Conservation (phyloP, 2,113 vertebrate species). For the Odobenus rosmarus region DNA sequence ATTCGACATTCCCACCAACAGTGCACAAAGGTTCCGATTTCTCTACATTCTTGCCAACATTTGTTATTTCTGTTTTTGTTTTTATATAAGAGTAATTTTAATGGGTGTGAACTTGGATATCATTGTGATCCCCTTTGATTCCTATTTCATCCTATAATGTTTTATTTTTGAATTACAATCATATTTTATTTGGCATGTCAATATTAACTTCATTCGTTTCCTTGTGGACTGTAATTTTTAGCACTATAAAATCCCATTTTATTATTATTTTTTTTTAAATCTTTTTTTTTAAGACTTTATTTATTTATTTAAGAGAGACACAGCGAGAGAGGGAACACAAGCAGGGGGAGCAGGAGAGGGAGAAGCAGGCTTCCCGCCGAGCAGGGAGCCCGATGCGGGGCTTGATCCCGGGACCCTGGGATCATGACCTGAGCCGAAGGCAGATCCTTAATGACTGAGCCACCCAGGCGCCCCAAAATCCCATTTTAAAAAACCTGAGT, state of each 20-base stretch:
- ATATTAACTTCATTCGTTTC: neutral
- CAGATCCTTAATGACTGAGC: no score
- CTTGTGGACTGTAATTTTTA: neutral
- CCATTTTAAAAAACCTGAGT: neutral
- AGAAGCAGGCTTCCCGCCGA: no score
- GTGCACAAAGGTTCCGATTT: neutral
- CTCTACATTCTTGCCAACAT: neutral
- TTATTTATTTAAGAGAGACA: no score
- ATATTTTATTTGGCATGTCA: neutral
- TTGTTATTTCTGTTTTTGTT: neutral
- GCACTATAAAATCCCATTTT: neutral
- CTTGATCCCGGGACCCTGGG: no score
- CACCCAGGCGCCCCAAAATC: no score
- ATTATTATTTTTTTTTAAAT: no score
- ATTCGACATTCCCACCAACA: neutral
- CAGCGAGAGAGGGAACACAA: no score
- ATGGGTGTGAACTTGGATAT: neutral
- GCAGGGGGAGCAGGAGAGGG: no score
- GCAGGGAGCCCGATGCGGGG: no score
- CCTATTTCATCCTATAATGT: neutral
- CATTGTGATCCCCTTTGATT: neutral
- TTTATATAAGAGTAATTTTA: neutral
- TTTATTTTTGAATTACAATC: neutral
- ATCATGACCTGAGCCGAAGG: no score
- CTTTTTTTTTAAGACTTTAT: no score